A percentile compares a stretch with the other conserved stretches of the same genome.
Evolutionary conservation across 1,140 invertebrate species (phyloP).

Genomic region (Drosophila arizonae): DNA sequence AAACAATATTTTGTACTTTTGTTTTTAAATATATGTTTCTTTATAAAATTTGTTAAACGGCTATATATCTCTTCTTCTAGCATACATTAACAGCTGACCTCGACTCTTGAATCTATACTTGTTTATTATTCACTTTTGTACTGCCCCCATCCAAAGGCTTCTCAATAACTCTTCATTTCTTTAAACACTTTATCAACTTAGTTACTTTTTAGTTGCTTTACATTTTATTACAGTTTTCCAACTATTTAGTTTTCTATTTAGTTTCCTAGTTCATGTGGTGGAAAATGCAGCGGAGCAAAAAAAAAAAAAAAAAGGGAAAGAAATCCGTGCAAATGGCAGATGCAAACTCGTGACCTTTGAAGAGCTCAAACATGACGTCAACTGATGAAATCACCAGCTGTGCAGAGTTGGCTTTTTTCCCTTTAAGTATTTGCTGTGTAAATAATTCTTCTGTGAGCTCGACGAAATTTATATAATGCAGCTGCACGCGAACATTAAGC

Average conservation of each 20-base stretch:
- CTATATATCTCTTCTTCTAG: no score
- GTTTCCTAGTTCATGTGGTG: not conserved
- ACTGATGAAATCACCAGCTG: conserved; percentile 63
- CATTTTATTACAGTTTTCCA: not conserved
- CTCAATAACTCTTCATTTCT: no score
- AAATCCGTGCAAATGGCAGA: conserved; percentile 17
- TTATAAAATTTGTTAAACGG: no score
- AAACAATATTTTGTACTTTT: no score
- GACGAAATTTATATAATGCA: conserved; percentile 39
- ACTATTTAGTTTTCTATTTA: not conserved
- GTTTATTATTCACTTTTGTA: no score
- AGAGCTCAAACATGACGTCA: conserved; percentile 40
- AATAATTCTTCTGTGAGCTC: conserved; percentile 21
- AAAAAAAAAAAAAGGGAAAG: no score
- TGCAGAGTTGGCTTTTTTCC: conserved; percentile 7
- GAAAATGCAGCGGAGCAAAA: not conserved
- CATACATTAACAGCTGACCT: no score
- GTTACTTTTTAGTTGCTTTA: not conserved
- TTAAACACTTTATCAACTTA: no score
- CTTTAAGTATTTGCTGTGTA: not conserved
- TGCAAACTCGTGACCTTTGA: conserved; percentile 40
- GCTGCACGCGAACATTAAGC: not conserved
- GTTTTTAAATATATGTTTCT: no score
- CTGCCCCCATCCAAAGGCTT: no score
- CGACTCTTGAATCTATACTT: no score